Conservation (phyloP, 2,113 vertebrate species). For the Donacobius atricapilla region DNA sequence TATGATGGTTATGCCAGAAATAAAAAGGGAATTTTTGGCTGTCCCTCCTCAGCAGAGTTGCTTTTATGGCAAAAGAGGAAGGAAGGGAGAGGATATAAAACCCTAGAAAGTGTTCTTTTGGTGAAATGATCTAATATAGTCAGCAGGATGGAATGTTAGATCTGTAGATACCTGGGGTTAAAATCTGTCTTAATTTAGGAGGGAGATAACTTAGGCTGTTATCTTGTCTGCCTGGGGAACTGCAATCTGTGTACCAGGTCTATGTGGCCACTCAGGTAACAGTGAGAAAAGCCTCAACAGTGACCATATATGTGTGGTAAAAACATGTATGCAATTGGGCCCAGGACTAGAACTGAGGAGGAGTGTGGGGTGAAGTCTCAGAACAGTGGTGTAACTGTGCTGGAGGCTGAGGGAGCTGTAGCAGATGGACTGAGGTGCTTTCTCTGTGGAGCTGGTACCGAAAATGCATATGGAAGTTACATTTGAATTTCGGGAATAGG, state of each 20-base stretch:
- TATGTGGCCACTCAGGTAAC: neutral
- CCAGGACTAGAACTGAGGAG: neutral
- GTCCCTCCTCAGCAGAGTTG: conserved; percentile 2
- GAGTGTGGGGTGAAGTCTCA: neutral
- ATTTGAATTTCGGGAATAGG: neutral
- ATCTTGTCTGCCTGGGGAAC: neutral
- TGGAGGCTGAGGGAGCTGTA: neutral
- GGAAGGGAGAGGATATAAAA: neutral
- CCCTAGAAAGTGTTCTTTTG: neutral
- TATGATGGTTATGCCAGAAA: conserved; percentile 36
- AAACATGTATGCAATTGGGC: neutral
- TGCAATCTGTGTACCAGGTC: neutral
- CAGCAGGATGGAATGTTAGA: neutral
- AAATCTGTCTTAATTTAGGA: conserved; percentile 21
- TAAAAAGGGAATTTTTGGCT: neutral
- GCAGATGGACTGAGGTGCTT: neutral
- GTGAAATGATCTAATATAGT: neutral
- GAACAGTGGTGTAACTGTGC: neutral
- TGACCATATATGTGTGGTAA: neutral
- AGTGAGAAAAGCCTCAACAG: conserved; percentile 33
- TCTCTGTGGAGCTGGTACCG: neutral
- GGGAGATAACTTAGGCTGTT: neutral
- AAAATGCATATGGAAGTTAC: neutral
- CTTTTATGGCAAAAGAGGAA: neutral
- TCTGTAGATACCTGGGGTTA: neutral